phyloP scores from a whole-genome alignment of 2,797 vertebrate genomes.

The Podargus strigoides region DNA sequence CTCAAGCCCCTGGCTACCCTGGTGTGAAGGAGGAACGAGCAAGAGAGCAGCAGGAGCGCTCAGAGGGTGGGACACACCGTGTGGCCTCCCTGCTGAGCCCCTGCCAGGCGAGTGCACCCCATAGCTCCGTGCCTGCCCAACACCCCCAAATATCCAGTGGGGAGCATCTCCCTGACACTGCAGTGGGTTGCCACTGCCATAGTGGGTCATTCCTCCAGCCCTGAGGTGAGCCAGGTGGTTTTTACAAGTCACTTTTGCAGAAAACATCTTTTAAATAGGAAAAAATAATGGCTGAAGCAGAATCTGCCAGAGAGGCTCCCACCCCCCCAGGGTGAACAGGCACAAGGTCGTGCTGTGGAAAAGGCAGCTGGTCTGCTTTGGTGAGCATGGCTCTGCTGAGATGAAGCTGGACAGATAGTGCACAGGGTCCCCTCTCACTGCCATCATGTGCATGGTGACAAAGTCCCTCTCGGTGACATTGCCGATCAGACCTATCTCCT shows the following conservation, averaged over 20 bases:
- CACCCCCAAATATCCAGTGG: neutral
- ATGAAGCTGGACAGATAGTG: neutral
- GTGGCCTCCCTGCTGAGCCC: neutral
- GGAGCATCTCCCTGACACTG: neutral
- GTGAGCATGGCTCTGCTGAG: neutral
- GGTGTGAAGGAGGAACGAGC: neutral
- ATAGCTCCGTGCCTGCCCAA: neutral
- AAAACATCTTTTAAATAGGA: neutral
- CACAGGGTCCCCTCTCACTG: neutral
- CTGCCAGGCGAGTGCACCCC: neutral
- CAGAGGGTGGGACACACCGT: accelerated
- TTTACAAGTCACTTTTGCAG: neutral
- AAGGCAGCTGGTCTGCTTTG: accelerated
- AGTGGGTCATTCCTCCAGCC: neutral
- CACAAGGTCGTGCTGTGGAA: neutral
- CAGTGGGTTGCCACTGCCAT: accelerated
- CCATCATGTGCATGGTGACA: accelerated
- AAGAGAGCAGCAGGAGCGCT: accelerated
- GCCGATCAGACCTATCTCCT: neutral
- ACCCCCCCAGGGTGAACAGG: neutral
- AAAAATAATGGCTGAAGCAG: neutral
- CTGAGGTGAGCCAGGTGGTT: neutral
- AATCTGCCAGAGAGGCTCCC: neutral
- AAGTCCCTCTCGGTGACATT: neutral
- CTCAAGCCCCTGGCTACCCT: neutral